Evolutionary conservation across 2,888 invertebrate species (phyloP).

Genomic region (Drosophila subquinaria): DNA sequence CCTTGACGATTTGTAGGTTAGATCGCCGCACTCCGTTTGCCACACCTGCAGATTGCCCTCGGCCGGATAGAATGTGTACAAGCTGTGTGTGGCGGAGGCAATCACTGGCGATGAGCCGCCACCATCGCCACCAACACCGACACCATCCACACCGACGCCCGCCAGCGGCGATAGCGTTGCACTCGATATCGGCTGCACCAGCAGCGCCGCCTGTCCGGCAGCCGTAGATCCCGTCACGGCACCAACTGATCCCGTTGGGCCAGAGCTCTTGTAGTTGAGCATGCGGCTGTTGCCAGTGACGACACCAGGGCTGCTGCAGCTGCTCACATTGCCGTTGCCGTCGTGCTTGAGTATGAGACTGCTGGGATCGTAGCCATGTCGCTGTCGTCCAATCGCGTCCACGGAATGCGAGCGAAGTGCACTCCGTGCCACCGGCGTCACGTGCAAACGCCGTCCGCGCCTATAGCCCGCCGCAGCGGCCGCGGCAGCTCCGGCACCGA

Average conservation of each 20-base stretch:
- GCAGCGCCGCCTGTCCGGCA: conserved; percentile 79
- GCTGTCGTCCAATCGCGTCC: conserved; percentile 84
- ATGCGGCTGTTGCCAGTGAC: conserved; percentile 70
- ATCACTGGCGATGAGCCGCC: conserved; percentile 83
- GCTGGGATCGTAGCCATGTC: conserved; percentile 78
- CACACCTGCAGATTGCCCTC: conserved; percentile 85
- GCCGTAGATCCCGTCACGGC: conserved; percentile 49
- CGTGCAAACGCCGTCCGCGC: conserved; percentile 72
- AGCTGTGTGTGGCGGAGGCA: conserved; percentile 84
- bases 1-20: conserved; percentile 85
- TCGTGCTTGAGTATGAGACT: conserved; percentile 84
- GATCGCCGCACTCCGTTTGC: conserved; percentile 85
- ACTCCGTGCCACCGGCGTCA: conserved; percentile 56
- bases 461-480: conserved; percentile 74
- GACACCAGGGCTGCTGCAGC: conserved; percentile 52
- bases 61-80: conserved; percentile 85
- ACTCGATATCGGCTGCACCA: conserved; percentile 84
- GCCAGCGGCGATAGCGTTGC: conserved; percentile 79
- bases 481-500: conserved; percentile 53
- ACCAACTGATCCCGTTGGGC: conserved; percentile 34
- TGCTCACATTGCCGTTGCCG: conserved; percentile 73
- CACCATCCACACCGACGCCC: conserved; percentile 60
- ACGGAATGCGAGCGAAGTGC: conserved; percentile 84
- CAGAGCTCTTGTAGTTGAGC: conserved; percentile 81
- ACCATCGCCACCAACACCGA: conserved; percentile 77